These are phyloP conservation scores for Epinotia bilunana DNA, from an alignment of 2,888 invertebrate species.

Conservation along the genomic window DNA sequence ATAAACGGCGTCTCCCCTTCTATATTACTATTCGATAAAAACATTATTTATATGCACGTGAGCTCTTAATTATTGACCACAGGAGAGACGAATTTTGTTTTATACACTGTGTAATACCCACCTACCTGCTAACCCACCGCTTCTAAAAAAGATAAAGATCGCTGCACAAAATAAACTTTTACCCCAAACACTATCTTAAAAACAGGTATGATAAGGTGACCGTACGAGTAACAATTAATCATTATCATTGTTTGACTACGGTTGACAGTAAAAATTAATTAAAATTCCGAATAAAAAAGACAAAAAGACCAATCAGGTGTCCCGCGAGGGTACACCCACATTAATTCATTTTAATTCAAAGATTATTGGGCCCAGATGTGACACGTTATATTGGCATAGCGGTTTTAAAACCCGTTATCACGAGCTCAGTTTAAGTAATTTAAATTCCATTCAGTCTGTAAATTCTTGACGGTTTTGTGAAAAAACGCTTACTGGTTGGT, in stretches of 20 bases:
- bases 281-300: slow-evolving; percentile 79
- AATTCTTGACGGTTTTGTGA: neutral
- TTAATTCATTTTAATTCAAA: slow-evolving; percentile 72
- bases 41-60: no score
- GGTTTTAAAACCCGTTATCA: neutral
- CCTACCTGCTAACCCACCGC: slow-evolving; percentile 37
- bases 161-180: slow-evolving; percentile 33
- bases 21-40: no score
- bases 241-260: slow-evolving; percentile 76
- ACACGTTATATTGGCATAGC: neutral
- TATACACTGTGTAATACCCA: no score
- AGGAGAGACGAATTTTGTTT: no score
- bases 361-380: slow-evolving; percentile 27
- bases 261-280: slow-evolving; percentile 83
- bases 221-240: slow-evolving; percentile 72
- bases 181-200: slow-evolving; percentile 38
- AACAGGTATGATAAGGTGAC: slow-evolving; percentile 38
- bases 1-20: no score
- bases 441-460: neutral
- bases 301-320: slow-evolving; percentile 77
- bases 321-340: slow-evolving; percentile 74
- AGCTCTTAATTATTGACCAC: no score
- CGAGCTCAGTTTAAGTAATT: neutral
- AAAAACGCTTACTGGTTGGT: neutral
- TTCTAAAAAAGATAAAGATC: slow-evolving; percentile 35